phyloP scores from a whole-genome alignment of 2,888 invertebrate species.

The Xanthorhoe designata region DNA sequence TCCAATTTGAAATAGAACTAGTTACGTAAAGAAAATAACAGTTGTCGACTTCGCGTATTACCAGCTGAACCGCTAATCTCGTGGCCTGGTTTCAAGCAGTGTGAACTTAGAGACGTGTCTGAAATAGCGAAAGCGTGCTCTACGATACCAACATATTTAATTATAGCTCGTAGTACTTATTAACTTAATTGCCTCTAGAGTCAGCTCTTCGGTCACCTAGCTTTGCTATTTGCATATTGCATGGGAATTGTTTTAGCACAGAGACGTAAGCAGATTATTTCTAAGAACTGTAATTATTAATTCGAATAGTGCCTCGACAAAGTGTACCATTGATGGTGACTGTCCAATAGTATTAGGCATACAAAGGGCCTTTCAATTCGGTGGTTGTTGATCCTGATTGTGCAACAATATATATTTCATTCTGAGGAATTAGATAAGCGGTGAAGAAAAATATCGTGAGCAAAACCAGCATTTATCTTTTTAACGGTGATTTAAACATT shows the following conservation, averaged over 20 bases:
- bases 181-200: slow-evolving; percentile 53
- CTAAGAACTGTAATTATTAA: not conserved
- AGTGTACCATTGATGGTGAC: no score
- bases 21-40: not conserved
- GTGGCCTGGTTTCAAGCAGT: slow-evolving; percentile 33
- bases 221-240: slow-evolving; percentile 25
- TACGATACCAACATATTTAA: slow-evolving; percentile 57
- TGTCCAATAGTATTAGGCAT: no score
- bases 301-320: no score
- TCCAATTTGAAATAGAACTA: not conserved
- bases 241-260: not conserved
- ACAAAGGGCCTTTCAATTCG: no score
- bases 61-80: slow-evolving; percentile 19
- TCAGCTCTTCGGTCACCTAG: slow-evolving; percentile 40
- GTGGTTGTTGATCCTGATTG: no score
- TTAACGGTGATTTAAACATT: not conserved
- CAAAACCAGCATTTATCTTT: no score
- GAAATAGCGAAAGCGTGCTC: slow-evolving; percentile 49
- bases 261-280: not conserved
- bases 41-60: not conserved
- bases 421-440: no score
- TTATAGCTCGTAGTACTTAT: slow-evolving; percentile 54
- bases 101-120: slow-evolving; percentile 41
- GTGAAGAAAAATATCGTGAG: no score
- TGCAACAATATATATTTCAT: no score